Evolutionary conservation across 2,113 vertebrate species (phyloP).

Genomic region (Sceloporus tristichus): DNA sequence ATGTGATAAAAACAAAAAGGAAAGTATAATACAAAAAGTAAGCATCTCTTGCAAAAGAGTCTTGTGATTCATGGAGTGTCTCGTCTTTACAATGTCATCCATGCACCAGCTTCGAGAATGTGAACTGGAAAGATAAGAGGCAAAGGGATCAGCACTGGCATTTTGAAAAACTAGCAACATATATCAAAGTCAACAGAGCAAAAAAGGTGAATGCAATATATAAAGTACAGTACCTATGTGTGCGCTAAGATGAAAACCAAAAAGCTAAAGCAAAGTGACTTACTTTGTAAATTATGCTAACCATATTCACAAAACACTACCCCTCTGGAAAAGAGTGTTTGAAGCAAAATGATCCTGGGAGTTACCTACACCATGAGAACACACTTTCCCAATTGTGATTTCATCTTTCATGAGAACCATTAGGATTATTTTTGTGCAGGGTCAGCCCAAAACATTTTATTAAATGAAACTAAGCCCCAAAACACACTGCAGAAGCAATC

Average conservation of each 20-base stretch:
- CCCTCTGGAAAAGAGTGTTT: too few relatives aligned
- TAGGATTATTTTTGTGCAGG: not conserved
- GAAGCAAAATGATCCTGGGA: not conserved
- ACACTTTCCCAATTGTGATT: not conserved
- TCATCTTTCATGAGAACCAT: not conserved
- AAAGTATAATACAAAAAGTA: not conserved
- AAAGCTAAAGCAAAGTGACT: not conserved
- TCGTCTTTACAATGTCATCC: slow-evolving; percentile 20
- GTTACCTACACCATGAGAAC: not conserved
- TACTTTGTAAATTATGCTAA: not conserved
- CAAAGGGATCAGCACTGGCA: not conserved
- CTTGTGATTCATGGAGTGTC: slow-evolving; percentile 3
- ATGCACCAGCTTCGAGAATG: slow-evolving; percentile 13
- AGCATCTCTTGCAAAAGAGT: not conserved
- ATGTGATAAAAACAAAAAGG: slow-evolving; percentile 5
- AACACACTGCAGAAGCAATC: too few relatives aligned
- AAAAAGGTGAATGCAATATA: rapidly evolving
- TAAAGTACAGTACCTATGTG: slow-evolving; percentile 13
- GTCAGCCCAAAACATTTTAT: too few relatives aligned
- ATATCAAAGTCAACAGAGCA: not conserved
- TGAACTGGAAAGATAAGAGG: slow-evolving; percentile 34
- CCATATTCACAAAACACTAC: not conserved
- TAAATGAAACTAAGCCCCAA: too few relatives aligned
- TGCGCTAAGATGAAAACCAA: not conserved
- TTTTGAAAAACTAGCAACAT: slow-evolving; percentile 32